Evolutionary conservation across 2,888 invertebrate genomes (phyloP).

Genomic region (Drosophila bunnanda): DNA sequence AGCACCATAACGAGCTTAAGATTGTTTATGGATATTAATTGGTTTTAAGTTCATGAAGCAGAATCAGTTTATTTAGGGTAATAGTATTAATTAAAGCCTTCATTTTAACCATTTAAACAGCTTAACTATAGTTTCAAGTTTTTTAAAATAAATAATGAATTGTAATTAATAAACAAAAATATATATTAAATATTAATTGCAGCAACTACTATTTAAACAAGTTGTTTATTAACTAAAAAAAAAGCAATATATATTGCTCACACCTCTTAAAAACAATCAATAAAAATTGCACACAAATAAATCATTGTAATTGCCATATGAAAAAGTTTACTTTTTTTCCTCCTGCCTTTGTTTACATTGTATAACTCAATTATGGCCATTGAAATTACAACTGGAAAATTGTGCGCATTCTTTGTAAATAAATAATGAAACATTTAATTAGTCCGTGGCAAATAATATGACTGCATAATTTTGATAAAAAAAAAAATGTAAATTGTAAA

Average conservation of each 20-base stretch:
- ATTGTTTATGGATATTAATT: background rate
- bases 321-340: conserved; percentile 11
- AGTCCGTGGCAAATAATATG: conserved; percentile 23
- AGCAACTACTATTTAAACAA: background rate
- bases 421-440: conserved; percentile 46
- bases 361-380: conserved; percentile 42
- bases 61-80: background rate
- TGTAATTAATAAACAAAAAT: background rate
- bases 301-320: conserved; percentile 36
- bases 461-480: conserved; percentile 5
- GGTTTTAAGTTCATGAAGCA: background rate
- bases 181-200: background rate
- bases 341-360: conserved; percentile 27
- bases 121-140: background rate
- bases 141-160: background rate
- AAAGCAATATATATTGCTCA: background rate
- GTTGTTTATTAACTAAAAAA: background rate
- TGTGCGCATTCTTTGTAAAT: conserved; percentile 49
- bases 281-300: conserved; percentile 27
- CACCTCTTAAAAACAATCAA: conserved; percentile 2
- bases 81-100: background rate
- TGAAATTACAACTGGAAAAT: conserved; percentile 21
- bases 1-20: background rate
- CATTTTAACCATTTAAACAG: background rate
- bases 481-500: conserved; percentile 10